These are phyloP conservation scores for Drosophila nannoptera DNA, from an alignment of 1,140 invertebrate species.

Conservation along the genomic window DNA sequence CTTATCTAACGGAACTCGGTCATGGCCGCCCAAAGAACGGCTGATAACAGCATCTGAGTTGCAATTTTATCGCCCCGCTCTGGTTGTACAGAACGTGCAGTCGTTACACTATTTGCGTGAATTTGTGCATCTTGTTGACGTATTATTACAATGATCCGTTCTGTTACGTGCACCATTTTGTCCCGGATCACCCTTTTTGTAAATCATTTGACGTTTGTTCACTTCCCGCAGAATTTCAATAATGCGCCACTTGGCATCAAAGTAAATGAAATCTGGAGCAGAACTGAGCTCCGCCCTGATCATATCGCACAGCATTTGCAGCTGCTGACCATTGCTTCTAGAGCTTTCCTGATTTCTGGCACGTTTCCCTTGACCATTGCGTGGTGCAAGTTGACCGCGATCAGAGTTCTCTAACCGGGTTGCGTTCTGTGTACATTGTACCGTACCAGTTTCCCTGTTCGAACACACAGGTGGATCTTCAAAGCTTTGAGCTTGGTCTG, in stretches of 20 bases:
- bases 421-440: too few relatives aligned
- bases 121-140: background rate
- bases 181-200: slow-evolving; percentile 21
- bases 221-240: slow-evolving; percentile 65
- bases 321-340: slow-evolving; percentile 31
- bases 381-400: background rate
- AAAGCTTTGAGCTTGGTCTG: background rate
- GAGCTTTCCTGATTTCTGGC: background rate
- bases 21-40: slow-evolving; percentile 23
- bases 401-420: background rate
- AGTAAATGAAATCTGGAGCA: slow-evolving; percentile 55
- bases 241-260: slow-evolving; percentile 70
- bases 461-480: background rate
- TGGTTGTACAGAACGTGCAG: slow-evolving; percentile 46
- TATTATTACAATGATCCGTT: background rate
- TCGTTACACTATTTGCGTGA: background rate
- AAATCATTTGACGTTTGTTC: slow-evolving; percentile 50
- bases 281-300: slow-evolving; percentile 48
- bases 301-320: slow-evolving; percentile 64
- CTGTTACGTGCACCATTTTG: background rate
- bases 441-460: too few relatives aligned
- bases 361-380: background rate
- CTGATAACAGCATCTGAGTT: slow-evolving; percentile 17
- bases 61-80: slow-evolving; percentile 10
- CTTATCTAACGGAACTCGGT: slow-evolving; percentile 46